Percentiles rank a stretch among this genome's conserved stretches.
These are phyloP conservation scores for Drosophila ficusphila DNA, from an alignment of 1,140 invertebrate genomes.

Conservation along the genomic window DNA sequence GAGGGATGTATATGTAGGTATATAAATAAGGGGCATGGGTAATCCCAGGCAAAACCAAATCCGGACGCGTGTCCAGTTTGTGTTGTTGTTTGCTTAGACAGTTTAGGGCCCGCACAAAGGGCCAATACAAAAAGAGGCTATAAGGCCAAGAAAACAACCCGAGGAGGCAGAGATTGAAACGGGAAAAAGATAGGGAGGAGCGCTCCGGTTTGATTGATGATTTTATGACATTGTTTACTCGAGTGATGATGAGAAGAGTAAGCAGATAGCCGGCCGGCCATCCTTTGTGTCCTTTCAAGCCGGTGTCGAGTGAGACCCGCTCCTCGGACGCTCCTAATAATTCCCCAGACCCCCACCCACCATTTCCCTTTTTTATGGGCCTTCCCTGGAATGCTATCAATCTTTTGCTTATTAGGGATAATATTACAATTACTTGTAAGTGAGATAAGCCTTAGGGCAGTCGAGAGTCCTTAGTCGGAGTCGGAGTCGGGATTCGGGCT, in stretches of 20 bases:
- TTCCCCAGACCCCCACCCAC: conserved; percentile 16
- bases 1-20: neutral
- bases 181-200: conserved; percentile 9
- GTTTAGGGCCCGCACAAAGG: conserved; percentile 54
- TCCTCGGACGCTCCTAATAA: conserved; percentile 46
- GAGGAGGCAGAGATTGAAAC: conserved; percentile 4
- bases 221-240: conserved; percentile 83
- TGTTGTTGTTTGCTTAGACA: conserved; percentile 60
- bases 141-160: conserved; percentile 37
- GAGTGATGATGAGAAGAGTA: conserved; percentile 74
- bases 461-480: conserved; percentile 17
- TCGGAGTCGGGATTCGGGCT: conserved; percentile 7
- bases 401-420: conserved; percentile 82
- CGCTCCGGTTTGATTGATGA: conserved; percentile 69
- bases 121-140: conserved; percentile 36
- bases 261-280: conserved; percentile 37
- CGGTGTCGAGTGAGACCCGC: conserved; percentile 29
- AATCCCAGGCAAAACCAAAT: conserved; percentile 48
- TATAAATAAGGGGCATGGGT: conserved; percentile 5
- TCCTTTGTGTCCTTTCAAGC: conserved; percentile 42
- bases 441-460: conserved; percentile 63
- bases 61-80: conserved; percentile 54
- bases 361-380: conserved; percentile 33
- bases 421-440: conserved; percentile 82
- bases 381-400: conserved; percentile 79